Conservation (phyloP, 1,140 invertebrate species). For the Leptoteleia sp. region DNA sequence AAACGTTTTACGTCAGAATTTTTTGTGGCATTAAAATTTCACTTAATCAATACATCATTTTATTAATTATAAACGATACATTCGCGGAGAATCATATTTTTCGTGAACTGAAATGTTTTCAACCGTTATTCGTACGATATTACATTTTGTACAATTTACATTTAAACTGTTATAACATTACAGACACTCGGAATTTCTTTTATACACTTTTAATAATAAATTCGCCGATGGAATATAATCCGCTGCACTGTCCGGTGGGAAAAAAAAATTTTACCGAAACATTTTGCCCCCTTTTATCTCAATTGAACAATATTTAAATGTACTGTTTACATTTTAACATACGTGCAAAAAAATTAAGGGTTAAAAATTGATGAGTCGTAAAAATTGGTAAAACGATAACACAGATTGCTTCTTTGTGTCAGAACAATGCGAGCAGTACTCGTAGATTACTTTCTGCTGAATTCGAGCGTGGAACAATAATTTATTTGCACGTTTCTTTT, state of each 20-base stretch:
- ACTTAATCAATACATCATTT: conserved; percentile 22
- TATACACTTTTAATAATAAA: conserved; percentile 41
- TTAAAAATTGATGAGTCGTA: conserved; percentile 48
- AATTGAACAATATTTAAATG: conserved; percentile 46
- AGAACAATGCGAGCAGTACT: conserved; percentile 26
- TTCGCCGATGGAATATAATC: conserved; percentile 28
- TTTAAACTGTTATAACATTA: conserved; percentile 32
- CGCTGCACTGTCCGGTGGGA: background rate
- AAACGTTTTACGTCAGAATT: conserved; percentile 8
- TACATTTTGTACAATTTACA: conserved; percentile 36
- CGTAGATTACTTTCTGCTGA: conserved; percentile 30
- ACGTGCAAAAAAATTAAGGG: conserved; percentile 38
- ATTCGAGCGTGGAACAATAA: conserved; percentile 27
- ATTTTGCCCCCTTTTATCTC: conserved; percentile 38
- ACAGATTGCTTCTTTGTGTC: conserved; percentile 48
- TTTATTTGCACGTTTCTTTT: no score
- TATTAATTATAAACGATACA: conserved; percentile 17
- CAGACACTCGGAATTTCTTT: conserved; percentile 16
- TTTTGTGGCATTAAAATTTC: conserved; percentile 23
- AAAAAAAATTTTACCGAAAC: conserved; percentile 20
- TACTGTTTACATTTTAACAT: conserved; percentile 31
- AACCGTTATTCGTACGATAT: conserved; percentile 12
- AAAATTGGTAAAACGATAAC: conserved; percentile 53
- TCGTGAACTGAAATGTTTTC: conserved; percentile 10
- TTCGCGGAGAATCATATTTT: conserved; percentile 24